These are phyloP conservation scores for Heliocidaris tuberculata DNA, from an alignment of 35 echinoderm and acorn worm genomes.

Conservation along the genomic window DNA sequence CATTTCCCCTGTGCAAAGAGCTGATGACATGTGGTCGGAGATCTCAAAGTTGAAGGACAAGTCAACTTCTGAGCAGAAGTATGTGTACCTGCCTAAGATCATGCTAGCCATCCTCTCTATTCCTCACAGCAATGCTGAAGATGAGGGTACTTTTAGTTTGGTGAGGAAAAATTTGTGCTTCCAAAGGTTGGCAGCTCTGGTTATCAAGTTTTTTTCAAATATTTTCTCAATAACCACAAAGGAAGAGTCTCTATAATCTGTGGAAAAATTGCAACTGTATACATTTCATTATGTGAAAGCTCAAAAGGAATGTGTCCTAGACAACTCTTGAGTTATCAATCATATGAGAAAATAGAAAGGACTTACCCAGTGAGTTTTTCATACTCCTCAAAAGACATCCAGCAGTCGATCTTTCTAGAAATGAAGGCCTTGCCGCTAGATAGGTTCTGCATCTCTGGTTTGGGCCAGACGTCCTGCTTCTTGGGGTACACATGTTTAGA, in stretches of 20 bases:
- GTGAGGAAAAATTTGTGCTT: conserved; percentile 66
- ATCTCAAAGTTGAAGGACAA: conserved; percentile 52
- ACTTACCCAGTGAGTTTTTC: conserved; percentile 79
- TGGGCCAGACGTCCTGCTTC: conserved; percentile 58
- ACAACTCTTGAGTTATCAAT: too few species aligned
- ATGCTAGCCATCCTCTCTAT: conserved; percentile 38
- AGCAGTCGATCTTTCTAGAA: conserved; percentile 80
- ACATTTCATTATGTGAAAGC: too few species aligned
- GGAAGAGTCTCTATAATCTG: too few species aligned
- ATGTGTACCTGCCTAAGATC: conserved; percentile 43
- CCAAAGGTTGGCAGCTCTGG: too few species aligned
- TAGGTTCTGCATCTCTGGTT: conserved; percentile 69
- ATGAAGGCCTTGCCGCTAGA: conserved; percentile 91
- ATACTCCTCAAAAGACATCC: conserved; percentile 98
- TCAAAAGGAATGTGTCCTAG: too few species aligned
- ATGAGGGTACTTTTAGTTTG: conserved; percentile 47
- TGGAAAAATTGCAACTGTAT: too few species aligned
- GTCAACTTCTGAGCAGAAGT: conserved; percentile 44
- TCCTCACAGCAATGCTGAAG: conserved; percentile 48
- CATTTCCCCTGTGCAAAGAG: conserved; percentile 37
- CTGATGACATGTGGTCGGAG: conserved; percentile 48
- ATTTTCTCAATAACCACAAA: neutral
- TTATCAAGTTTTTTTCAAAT: neutral
- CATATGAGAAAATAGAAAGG: neutral
- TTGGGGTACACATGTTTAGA: conserved; percentile 86